Percentiles rank a stretch among this genome's conserved stretches.
Evolutionary conservation across 2,113 vertebrate genomes (phyloP).

Genomic region (Clarias gariepinus): DNA sequence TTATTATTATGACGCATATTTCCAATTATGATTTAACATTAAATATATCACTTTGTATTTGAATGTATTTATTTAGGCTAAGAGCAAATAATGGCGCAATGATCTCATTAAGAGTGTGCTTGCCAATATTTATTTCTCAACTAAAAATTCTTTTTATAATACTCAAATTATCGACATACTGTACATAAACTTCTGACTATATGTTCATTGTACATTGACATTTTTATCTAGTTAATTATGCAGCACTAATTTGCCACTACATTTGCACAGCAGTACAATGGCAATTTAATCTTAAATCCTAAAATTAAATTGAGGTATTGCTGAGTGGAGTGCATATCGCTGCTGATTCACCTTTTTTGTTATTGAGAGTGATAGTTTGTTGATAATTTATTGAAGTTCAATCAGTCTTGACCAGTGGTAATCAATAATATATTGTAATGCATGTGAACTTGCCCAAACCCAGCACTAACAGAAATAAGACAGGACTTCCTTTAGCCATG

Average conservation of each 20-base stretch:
- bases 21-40: too few relatives aligned
- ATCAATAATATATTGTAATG: conserved; percentile 73
- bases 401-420: conserved; percentile 58
- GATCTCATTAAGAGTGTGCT: too few relatives aligned
- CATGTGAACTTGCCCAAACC: conserved; percentile 66
- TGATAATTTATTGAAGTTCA: conserved; percentile 63
- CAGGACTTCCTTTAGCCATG: conserved; percentile 42
- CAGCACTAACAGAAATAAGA: conserved; percentile 56
- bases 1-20: too few relatives aligned
- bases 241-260: not conserved
- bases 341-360: conserved; percentile 43
- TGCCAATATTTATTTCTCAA: too few relatives aligned
- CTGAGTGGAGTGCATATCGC: conserved; percentile 43
- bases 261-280: not conserved
- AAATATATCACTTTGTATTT: too few relatives aligned
- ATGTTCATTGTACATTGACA: too few relatives aligned
- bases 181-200: too few relatives aligned
- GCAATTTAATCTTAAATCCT: not conserved
- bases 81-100: too few relatives aligned
- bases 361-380: conserved; percentile 46
- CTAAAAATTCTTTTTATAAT: too few relatives aligned
- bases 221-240: too few relatives aligned
- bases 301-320: conserved; percentile 22
- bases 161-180: too few relatives aligned
- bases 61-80: too few relatives aligned